A percentile compares a stretch with the other conserved stretches of the same genome.
phyloP scores from a whole-genome alignment of 2,113 vertebrate species.

The Calypte anna region DNA sequence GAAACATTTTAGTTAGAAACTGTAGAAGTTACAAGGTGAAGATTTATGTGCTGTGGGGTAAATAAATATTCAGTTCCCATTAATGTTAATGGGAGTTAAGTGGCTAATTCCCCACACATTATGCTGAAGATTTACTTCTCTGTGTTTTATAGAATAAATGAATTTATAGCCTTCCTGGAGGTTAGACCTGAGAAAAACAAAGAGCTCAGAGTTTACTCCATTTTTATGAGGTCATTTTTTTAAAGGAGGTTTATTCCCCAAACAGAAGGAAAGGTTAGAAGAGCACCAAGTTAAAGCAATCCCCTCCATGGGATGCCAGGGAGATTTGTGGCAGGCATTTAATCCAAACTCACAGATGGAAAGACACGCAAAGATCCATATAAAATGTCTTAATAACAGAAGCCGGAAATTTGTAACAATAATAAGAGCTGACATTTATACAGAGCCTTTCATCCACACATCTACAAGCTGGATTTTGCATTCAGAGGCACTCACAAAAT shows the following conservation, averaged over 20 bases:
- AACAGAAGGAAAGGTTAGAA: constrained; percentile 67
- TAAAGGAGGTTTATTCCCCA: constrained; percentile 44
- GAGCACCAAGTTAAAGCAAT: constrained; percentile 54
- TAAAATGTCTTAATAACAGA: constrained; percentile 68
- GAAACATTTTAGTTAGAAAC: constrained; percentile 71
- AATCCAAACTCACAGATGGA: not conserved
- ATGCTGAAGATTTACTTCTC: constrained; percentile 70
- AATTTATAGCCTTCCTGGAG: constrained; percentile 69
- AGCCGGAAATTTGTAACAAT: constrained; percentile 67
- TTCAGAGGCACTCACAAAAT: constrained; percentile 34
- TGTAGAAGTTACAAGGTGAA: constrained; percentile 66
- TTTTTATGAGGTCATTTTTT: constrained; percentile 67
- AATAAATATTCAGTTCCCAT: constrained; percentile 76
- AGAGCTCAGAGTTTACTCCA: constrained; percentile 58
- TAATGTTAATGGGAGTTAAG: constrained; percentile 76
- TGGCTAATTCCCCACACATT: constrained; percentile 73
- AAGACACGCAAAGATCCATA: constrained; percentile 24
- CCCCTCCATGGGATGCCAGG: constrained; percentile 39
- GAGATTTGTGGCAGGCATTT: constrained; percentile 64
- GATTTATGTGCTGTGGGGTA: constrained; percentile 71
- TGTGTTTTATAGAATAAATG: constrained; percentile 66
- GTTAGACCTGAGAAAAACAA: constrained; percentile 63
- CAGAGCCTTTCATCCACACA: constrained; percentile 53
- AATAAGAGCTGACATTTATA: constrained; percentile 65
- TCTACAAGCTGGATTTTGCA: constrained; percentile 20